phyloP scores from a whole-genome alignment of 2,797 vertebrate genomes.

The Masticophis lateralis region DNA sequence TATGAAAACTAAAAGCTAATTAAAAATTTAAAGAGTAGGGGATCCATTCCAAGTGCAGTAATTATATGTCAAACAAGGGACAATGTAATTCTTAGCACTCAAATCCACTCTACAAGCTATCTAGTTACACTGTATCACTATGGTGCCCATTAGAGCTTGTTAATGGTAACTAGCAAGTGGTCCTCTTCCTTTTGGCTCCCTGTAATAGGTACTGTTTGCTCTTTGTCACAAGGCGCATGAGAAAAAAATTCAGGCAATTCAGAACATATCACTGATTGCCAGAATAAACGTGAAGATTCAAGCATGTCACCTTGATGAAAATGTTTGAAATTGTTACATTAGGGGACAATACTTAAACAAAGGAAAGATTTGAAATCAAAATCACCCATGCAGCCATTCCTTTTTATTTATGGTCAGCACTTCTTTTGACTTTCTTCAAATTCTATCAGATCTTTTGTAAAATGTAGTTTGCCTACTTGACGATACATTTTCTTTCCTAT shows the following conservation, averaged over 20 bases:
- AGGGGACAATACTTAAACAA: not conserved
- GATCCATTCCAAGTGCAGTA: conserved; percentile 71
- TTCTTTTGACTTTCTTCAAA: not conserved
- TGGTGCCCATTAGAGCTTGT: conserved; percentile 78
- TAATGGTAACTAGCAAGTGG: conserved; percentile 75
- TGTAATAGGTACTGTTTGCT: conserved; percentile 58
- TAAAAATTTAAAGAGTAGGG: conserved; percentile 80
- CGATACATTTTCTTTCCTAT: not conserved
- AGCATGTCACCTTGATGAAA: not conserved
- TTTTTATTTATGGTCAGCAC: not conserved
- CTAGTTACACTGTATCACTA: conserved; percentile 81
- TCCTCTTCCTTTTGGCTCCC: conserved; percentile 69
- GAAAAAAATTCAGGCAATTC: not conserved
- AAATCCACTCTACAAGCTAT: conserved; percentile 71
- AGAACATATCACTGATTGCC: fast-evolving
- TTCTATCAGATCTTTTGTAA: not conserved
- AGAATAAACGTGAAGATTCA: not conserved
- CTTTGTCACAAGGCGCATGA: conserved; percentile 29
- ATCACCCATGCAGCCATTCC: not conserved
- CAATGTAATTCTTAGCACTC: conserved; percentile 77
- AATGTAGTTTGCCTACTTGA: not conserved
- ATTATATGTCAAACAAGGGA: conserved; percentile 68
- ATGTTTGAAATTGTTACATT: not conserved
- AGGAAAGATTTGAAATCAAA: not conserved
- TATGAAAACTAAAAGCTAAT: conserved; percentile 71